Percentiles rank a stretch among this genome's conserved stretches.
Evolutionary conservation across 2,888 invertebrate species (phyloP).

Genomic region (Iselma pallidipennis): DNA sequence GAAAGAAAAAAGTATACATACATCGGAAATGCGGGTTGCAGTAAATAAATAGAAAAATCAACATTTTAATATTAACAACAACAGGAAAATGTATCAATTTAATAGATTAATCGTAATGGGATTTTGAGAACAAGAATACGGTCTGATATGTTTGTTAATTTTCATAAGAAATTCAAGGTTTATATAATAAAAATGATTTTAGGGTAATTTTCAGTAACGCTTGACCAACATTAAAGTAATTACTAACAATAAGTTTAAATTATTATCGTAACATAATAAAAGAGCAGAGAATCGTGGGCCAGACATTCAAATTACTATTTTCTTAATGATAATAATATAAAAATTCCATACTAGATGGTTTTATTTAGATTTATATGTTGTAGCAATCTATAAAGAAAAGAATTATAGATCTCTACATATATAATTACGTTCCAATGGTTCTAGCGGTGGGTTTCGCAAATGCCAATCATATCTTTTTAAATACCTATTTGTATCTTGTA

Average conservation of each 20-base stretch:
- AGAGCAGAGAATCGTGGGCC: neutral
- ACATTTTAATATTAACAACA: neutral
- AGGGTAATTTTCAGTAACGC: neutral
- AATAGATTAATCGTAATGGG: neutral
- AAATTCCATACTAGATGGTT: neutral
- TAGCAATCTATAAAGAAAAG: neutral
- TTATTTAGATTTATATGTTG: neutral
- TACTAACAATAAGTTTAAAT: neutral
- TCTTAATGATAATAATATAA: neutral
- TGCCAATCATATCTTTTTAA: neutral
- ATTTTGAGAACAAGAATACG: neutral
- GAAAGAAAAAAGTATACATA: neutral
- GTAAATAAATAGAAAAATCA: neutral
- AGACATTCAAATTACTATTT: constrained; percentile 3
- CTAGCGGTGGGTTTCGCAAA: neutral
- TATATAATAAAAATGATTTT: neutral
- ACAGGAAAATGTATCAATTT: neutral
- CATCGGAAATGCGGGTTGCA: neutral
- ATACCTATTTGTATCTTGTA: no score
- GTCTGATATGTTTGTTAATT: neutral
- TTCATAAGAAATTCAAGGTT: neutral
- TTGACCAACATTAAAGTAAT: neutral
- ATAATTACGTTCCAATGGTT: neutral
- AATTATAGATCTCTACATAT: neutral
- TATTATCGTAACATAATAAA: neutral